A percentile compares a stretch with the other conserved stretches of the same genome.
Conservation (phyloP, 2,113 vertebrate species). For the Megaceryle maxima region DNA sequence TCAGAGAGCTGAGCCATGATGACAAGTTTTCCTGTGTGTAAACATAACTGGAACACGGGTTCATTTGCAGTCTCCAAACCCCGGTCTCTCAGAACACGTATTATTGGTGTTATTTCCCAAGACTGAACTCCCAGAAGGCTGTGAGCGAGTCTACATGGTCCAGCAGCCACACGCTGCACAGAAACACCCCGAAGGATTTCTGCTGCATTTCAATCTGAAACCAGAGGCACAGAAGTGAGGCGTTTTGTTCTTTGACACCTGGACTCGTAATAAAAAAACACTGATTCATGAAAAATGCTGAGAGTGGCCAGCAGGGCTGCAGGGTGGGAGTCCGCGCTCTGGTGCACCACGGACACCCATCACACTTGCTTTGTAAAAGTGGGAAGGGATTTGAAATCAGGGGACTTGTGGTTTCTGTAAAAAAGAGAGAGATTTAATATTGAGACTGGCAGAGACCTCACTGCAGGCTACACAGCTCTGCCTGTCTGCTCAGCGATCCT, state of each 20-base stretch:
- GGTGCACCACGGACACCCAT: background rate
- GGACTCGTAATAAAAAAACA: background rate
- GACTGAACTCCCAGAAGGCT: background rate
- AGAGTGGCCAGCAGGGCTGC: background rate
- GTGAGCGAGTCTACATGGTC: background rate
- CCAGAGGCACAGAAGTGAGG: background rate
- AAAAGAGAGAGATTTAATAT: slow-evolving; percentile 69
- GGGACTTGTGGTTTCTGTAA: slow-evolving; percentile 87
- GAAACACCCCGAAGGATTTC: background rate
- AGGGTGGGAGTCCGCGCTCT: background rate
- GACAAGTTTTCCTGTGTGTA: background rate
- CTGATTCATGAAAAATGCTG: background rate
- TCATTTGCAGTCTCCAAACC: background rate
- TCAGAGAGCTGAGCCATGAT: background rate
- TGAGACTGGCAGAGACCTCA: background rate
- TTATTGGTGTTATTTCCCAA: background rate
- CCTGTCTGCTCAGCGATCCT: background rate
- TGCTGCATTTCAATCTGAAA: background rate
- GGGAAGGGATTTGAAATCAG: slow-evolving; percentile 86
- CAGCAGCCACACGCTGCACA: background rate
- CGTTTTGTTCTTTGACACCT: background rate
- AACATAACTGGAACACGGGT: background rate
- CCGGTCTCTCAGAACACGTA: background rate
- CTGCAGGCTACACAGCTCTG: background rate
- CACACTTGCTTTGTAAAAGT: slow-evolving; percentile 85